phyloP scores from a whole-genome alignment of 1,140 invertebrate genomes.

The Asbolus verrucosus region DNA sequence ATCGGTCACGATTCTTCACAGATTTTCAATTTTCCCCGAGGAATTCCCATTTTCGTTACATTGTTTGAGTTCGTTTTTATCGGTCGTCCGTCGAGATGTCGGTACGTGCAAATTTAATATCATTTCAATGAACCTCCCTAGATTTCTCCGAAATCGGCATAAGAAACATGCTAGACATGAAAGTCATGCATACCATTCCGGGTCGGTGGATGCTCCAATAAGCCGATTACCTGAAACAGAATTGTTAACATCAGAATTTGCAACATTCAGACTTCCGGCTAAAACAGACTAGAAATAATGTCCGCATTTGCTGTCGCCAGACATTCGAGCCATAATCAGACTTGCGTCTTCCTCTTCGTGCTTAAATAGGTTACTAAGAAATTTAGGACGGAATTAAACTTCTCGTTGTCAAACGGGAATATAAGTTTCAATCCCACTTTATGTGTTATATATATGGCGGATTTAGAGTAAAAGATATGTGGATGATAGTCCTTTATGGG shows the following conservation, averaged over 20 bases:
- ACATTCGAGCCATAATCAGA: slow-evolving; percentile 10
- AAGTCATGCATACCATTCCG: slow-evolving; percentile 29
- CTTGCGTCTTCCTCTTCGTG: not conserved
- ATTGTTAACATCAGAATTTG: slow-evolving; percentile 14
- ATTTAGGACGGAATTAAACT: slow-evolving; percentile 11
- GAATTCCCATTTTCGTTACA: slow-evolving; percentile 42
- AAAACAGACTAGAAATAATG: slow-evolving; percentile 5
- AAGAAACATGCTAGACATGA: not conserved
- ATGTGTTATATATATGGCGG: too few species aligned
- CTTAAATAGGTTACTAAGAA: slow-evolving; percentile 8
- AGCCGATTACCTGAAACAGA: slow-evolving; percentile 30
- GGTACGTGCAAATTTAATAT: slow-evolving; percentile 37
- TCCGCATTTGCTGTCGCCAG: slow-evolving; percentile 5
- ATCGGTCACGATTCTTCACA: slow-evolving; percentile 46
- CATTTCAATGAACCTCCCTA: slow-evolving; percentile 7
- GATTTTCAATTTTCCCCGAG: slow-evolving; percentile 45
- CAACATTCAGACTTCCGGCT: not conserved
- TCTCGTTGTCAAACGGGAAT: too few species aligned
- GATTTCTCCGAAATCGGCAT: not conserved
- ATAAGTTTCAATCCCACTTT: too few species aligned
- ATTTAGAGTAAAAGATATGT: too few species aligned
- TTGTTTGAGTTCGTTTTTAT: slow-evolving; percentile 38
- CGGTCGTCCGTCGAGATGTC: slow-evolving; percentile 35
- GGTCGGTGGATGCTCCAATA: slow-evolving; percentile 2
- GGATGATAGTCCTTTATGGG: too few species aligned